Evolutionary conservation across 2,113 vertebrate species (phyloP).

Genomic region (Casuarius casuarius): DNA sequence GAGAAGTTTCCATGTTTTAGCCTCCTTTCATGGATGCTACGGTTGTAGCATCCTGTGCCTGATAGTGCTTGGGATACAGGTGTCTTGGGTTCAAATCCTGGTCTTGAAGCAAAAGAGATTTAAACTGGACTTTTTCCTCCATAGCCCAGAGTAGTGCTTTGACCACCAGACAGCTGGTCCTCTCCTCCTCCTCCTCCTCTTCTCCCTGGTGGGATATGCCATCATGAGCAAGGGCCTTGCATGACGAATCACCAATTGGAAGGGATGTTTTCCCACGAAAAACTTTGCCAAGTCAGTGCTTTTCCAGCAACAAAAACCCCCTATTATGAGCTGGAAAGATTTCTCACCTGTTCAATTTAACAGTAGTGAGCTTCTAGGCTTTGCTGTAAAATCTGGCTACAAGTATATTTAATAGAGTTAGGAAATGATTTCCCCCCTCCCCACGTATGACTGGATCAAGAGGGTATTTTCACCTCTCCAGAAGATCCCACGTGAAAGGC

Average conservation of each 20-base stretch:
- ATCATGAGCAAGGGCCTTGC: neutral
- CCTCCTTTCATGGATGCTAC: fast-evolving
- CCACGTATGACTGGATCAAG: neutral
- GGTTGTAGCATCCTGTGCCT: neutral
- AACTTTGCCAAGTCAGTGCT: neutral
- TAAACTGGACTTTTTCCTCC: neutral
- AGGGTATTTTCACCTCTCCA: neutral
- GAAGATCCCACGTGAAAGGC: neutral
- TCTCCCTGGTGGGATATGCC: neutral
- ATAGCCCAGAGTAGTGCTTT: neutral
- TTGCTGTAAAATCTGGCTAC: neutral
- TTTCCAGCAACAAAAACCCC: neutral
- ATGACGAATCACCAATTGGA: fast-evolving
- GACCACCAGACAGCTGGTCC: neutral
- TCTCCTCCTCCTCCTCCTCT: neutral
- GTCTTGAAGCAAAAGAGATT: neutral
- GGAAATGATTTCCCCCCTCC: neutral
- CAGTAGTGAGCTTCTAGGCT: neutral
- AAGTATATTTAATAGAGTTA: neutral
- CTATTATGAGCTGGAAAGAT: neutral
- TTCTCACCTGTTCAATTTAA: neutral
- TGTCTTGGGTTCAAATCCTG: neutral
- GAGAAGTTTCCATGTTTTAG: neutral
- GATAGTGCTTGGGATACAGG: neutral
- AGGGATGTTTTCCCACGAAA: neutral